Evolutionary conservation across 2,797 vertebrate genomes (phyloP).

Genomic region (Microctenopoma lineatum): DNA sequence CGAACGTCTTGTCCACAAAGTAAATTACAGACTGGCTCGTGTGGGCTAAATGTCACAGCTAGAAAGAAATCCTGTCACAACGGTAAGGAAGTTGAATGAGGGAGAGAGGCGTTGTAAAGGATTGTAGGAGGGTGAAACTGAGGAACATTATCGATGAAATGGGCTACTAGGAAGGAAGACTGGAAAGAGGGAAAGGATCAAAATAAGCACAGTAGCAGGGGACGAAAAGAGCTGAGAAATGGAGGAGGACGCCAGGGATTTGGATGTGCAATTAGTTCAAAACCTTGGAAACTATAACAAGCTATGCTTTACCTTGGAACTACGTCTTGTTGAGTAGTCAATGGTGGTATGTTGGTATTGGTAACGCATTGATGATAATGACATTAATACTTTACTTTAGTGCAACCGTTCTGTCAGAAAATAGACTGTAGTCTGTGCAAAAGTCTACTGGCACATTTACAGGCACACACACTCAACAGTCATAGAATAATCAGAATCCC

Average conservation of each 20-base stretch:
- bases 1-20: slow-evolving; percentile 15
- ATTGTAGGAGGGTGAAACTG: slow-evolving; percentile 10
- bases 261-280: slow-evolving; percentile 59
- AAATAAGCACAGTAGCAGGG: slow-evolving; percentile 31
- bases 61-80: slow-evolving; percentile 45
- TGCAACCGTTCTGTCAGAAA: no score
- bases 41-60: slow-evolving; percentile 50
- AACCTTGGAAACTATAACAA: slow-evolving; percentile 51
- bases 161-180: slow-evolving; percentile 2
- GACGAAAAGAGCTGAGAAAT: not conserved
- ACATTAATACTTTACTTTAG: no score
- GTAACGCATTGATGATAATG: no score
- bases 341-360: no score
- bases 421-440: no score
- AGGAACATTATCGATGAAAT: slow-evolving; percentile 21
- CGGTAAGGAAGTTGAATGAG: slow-evolving; percentile 28
- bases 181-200: slow-evolving; percentile 25
- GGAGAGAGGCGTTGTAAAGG: slow-evolving; percentile 13
- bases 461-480: not conserved
- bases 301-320: not conserved
- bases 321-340: slow-evolving; percentile 11
- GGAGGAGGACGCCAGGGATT: slow-evolving; percentile 31
- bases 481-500: slow-evolving; percentile 5
- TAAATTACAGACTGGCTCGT: slow-evolving; percentile 51
- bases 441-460: not conserved